Percentiles rank a stretch among this genome's conserved stretches.
Conservation (phyloP, 2,113 vertebrate species). For the Thamnaconus septentrionalis region DNA sequence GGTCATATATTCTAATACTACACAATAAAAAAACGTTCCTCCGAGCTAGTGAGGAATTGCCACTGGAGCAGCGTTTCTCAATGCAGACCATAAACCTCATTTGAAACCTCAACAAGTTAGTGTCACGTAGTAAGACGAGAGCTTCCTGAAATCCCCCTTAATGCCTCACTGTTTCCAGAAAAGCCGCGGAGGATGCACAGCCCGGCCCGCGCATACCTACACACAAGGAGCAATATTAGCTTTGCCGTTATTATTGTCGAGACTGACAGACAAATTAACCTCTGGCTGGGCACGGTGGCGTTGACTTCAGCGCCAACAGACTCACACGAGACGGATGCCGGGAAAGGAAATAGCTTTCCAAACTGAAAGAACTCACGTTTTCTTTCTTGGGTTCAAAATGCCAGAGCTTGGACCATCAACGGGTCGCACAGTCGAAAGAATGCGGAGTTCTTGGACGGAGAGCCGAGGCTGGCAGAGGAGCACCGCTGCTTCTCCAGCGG, state of each 20-base stretch:
- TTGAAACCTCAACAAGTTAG: conserved; percentile 42
- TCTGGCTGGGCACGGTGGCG: conserved; percentile 21
- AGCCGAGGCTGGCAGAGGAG: conserved; percentile 49
- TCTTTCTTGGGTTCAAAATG: conserved; percentile 4
- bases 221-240: conserved; percentile 30
- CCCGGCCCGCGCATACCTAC: conserved; percentile 25
- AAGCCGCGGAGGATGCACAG: conserved; percentile 3
- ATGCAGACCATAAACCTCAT: conserved; percentile 33
- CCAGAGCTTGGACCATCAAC: conserved; percentile 30
- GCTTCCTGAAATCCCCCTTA: conserved; percentile 44
- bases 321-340: conserved; percentile 48
- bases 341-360: conserved; percentile 42
- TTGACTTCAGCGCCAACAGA: conserved; percentile 19
- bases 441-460: conserved; percentile 46
- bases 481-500: conserved; percentile 29
- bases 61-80: conserved; percentile 23
- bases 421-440: conserved; percentile 50
- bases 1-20: conserved; percentile 4
- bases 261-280: conserved; percentile 52
- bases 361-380: conserved; percentile 36
- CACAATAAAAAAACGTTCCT: background rate
- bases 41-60: conserved; percentile 12
- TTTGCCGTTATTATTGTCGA: conserved; percentile 22
- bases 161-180: conserved; percentile 36
- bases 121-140: conserved; percentile 27